Conservation (phyloP, 2,888 invertebrate species). For the Frankliniella fusca region DNA sequence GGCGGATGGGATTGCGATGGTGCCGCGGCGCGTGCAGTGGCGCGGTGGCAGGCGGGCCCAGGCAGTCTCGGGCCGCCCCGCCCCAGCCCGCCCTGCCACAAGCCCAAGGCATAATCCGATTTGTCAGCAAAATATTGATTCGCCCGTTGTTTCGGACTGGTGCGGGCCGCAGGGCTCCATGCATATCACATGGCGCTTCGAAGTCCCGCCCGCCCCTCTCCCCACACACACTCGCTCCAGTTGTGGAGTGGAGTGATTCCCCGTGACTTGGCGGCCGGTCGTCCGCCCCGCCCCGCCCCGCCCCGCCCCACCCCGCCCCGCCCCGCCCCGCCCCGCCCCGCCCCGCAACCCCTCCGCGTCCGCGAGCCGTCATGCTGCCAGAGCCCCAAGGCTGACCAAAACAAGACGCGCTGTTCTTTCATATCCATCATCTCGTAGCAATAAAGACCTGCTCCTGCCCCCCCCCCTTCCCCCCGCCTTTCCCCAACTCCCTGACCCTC, state of each 20-base stretch:
- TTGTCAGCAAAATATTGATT: conserved; percentile 26
- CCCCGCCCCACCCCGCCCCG: neutral
- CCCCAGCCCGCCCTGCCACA: neutral
- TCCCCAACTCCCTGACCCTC: neutral
- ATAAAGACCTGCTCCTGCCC: neutral
- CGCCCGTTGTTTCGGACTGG: conserved; percentile 17
- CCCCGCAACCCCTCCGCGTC: neutral
- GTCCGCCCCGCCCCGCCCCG: neutral
- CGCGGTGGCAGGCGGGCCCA: neutral
- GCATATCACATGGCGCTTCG: conserved; percentile 10
- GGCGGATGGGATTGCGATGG: neutral
- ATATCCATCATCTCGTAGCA: no score
- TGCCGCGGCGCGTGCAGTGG: neutral
- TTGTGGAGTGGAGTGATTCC: neutral
- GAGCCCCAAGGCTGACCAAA: no score
- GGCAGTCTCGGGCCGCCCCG: neutral
- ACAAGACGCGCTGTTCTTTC: no score
- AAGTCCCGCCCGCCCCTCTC: neutral
- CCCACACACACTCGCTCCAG: neutral
- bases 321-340: neutral
- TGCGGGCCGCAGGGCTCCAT: neutral
- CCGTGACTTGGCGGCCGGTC: neutral
- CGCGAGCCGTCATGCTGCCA: no score
- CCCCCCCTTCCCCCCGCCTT: neutral
- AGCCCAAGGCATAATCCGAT: conserved; percentile 17